Evolutionary conservation across 2,888 invertebrate species (phyloP).

Genomic region (Limnephilus rhombicus): DNA sequence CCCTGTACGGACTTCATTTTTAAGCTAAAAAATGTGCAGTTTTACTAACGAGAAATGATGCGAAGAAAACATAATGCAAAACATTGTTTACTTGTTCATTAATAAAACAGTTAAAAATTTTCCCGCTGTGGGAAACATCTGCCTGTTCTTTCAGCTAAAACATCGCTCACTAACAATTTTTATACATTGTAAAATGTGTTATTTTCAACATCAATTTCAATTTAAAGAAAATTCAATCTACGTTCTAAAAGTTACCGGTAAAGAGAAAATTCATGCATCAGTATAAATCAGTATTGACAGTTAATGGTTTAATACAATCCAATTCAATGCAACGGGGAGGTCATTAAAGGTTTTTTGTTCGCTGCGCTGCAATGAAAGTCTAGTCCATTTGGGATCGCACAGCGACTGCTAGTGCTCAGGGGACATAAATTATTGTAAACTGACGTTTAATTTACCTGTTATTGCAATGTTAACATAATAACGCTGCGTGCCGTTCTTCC

Average conservation of each 20-base stretch:
- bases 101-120: too few relatives aligned
- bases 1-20: too few relatives aligned
- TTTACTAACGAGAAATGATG: too few relatives aligned
- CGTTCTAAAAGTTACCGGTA: neutral
- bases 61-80: neutral
- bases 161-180: too few relatives aligned
- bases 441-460: constrained; percentile 66
- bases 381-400: constrained; percentile 41
- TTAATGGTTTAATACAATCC: constrained; percentile 30
- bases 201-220: neutral
- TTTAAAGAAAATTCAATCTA: neutral
- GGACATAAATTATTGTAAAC: constrained; percentile 62
- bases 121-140: too few relatives aligned
- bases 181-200: neutral
- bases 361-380: constrained; percentile 22
- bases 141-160: too few relatives aligned
- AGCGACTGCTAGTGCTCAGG: neutral
- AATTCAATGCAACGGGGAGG: constrained; percentile 26
- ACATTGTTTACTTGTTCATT: too few relatives aligned
- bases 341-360: constrained; percentile 51
- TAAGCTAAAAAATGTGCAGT: too few relatives aligned
- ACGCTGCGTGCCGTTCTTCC: constrained; percentile 20
- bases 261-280: constrained; percentile 16
- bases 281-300: constrained; percentile 24
- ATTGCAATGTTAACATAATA: constrained; percentile 62